These are phyloP conservation scores for Todus mexicanus DNA, from an alignment of 2,797 vertebrate species.

Conservation along the genomic window DNA sequence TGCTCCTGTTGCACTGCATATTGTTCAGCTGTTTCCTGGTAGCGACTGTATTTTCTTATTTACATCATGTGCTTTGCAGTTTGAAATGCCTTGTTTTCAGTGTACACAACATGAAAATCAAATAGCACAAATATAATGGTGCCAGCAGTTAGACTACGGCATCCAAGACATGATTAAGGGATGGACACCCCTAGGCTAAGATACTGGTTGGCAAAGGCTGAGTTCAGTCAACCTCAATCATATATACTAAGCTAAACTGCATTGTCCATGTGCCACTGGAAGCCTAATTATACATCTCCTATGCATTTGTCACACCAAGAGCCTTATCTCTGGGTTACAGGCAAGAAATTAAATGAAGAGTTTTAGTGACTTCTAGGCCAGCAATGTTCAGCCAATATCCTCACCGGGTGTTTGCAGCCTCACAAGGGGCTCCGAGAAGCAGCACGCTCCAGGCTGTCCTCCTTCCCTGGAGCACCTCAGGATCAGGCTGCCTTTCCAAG, in stretches of 20 bases:
- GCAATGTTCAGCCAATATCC: not conserved
- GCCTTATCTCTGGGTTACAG: not conserved
- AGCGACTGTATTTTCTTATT: not conserved
- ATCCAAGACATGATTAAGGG: not conserved
- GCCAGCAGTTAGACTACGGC: not conserved
- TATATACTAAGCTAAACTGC: not conserved
- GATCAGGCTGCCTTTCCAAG: not conserved
- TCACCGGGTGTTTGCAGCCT: not conserved
- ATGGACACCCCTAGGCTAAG: not conserved
- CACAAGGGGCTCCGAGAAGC: not conserved
- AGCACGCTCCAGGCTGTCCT: not conserved
- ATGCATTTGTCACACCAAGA: not conserved
- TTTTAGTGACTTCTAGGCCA: not conserved
- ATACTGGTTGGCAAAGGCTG: not conserved
- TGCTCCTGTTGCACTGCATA: not conserved
- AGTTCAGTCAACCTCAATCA: not conserved
- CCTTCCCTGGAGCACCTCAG: rapidly evolving
- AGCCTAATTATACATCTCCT: not conserved
- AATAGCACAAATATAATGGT: not conserved
- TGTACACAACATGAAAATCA: not conserved
- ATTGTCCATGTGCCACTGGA: not conserved
- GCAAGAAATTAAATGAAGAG: not conserved
- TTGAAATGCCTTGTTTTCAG: not conserved
- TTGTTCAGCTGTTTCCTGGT: not conserved
- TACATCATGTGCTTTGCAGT: not conserved